Percentiles rank a stretch among this genome's conserved stretches.
These are phyloP conservation scores for Venustoraphidia nigricollis DNA, from an alignment of 2,888 invertebrate genomes.

Conservation along the genomic window DNA sequence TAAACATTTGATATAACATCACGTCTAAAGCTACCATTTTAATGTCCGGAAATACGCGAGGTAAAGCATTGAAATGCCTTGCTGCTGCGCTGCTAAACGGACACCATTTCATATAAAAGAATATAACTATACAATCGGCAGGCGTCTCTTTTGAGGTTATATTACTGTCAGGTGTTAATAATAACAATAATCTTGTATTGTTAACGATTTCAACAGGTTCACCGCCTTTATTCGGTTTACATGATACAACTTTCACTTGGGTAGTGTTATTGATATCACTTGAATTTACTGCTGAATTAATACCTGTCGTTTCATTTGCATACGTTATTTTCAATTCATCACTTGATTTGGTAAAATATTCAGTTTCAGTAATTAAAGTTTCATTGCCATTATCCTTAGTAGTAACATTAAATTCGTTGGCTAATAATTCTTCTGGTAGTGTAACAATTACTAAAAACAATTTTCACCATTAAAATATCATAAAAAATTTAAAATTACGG, in stretches of 20 bases:
- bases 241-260: slow-evolving; percentile 22
- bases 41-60: slow-evolving; percentile 72
- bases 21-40: slow-evolving; percentile 86
- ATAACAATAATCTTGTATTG: slow-evolving; percentile 49
- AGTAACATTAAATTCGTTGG: no score
- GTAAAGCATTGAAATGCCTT: slow-evolving; percentile 79
- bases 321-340: neutral
- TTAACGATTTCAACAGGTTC: slow-evolving; percentile 49
- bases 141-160: slow-evolving; percentile 45
- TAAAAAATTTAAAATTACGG: no score
- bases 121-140: slow-evolving; percentile 57
- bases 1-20: slow-evolving; percentile 63
- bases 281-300: slow-evolving; percentile 8
- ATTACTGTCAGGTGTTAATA: slow-evolving; percentile 45
- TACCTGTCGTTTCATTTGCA: slow-evolving; percentile 8
- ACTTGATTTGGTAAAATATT: neutral
- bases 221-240: slow-evolving; percentile 19
- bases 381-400: no score
- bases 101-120: slow-evolving; percentile 84
- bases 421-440: no score
- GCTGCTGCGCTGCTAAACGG: slow-evolving; percentile 83
- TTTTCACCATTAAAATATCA: no score
- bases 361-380: neutral
- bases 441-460: no score
- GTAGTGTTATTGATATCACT: slow-evolving; percentile 12